phyloP scores from a whole-genome alignment of 37 sponge, comb jelly and placozoan species.

The Ephydatia muelleri region DNA sequence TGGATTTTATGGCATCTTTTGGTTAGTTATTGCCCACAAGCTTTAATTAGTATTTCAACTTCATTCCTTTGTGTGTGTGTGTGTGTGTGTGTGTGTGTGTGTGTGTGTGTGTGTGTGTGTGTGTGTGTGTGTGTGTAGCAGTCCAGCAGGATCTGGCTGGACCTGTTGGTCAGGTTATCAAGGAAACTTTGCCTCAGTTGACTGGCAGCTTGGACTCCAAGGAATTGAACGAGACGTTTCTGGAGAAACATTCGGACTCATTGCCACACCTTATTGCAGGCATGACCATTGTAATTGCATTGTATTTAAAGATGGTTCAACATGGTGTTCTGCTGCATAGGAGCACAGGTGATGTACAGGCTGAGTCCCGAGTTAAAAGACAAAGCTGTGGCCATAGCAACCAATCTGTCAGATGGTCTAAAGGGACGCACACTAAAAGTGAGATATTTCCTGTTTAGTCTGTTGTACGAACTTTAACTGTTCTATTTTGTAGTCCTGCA shows the following conservation, averaged over 20 bases:
- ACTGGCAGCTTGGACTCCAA: conserved; percentile 30
- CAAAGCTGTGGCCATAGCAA: conserved; percentile 42
- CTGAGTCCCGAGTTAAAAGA: conserved; percentile 50
- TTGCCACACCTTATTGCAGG: conserved; percentile 74
- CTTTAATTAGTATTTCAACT: neutral
- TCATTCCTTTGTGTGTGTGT: too few relatives aligned
- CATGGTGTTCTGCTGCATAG: conserved; percentile 15
- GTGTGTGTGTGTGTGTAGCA: neutral
- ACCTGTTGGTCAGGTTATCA: conserved; percentile 50
- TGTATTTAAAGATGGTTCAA: neutral
- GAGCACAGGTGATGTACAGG: conserved; percentile 56
- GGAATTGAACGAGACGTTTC: conserved; percentile 62
- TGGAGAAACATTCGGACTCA: conserved; percentile 64
- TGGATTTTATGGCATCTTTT: conserved; percentile 55
- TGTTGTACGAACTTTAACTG: conserved; percentile 2
- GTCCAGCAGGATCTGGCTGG: conserved; percentile 11
- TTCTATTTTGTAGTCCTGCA: conserved; percentile 56
- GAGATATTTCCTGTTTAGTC: neutral
- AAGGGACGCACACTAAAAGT: conserved; percentile 50
- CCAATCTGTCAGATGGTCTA: conserved; percentile 40
- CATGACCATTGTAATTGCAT: conserved; percentile 2
- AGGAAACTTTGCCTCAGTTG: conserved; percentile 38
- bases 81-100: too few relatives aligned
- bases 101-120: too few relatives aligned
- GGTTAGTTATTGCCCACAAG: neutral